These are phyloP conservation scores for Cotesia vestalis DNA, from an alignment of 1,140 invertebrate genomes.

Conservation along the genomic window DNA sequence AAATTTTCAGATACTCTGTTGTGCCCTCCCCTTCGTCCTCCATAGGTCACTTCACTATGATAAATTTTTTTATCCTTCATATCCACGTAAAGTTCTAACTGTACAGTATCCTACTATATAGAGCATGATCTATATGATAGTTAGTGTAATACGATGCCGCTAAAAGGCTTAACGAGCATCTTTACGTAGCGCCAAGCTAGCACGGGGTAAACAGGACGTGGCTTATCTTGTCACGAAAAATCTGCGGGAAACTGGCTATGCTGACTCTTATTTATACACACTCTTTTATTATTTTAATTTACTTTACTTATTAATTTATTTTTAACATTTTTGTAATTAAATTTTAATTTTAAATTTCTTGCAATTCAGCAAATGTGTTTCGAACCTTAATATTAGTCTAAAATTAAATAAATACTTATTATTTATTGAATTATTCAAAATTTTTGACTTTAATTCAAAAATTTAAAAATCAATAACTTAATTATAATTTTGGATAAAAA, in stretches of 20 bases:
- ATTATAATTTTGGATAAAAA: no score
- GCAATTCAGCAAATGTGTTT: background rate
- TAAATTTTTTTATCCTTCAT: background rate
- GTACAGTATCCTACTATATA: background rate
- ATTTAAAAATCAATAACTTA: no score
- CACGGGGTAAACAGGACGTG: constrained; percentile 64
- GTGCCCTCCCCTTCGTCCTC: no score
- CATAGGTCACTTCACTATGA: no score
- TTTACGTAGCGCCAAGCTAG: constrained; percentile 57
- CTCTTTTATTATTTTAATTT: constrained; percentile 16
- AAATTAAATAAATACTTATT: no score
- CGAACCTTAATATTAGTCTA: no score
- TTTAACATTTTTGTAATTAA: no score
- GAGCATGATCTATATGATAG: constrained; percentile 57
- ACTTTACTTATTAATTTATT: constrained; percentile 36
- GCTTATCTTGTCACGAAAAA: constrained; percentile 66
- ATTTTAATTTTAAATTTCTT: no score
- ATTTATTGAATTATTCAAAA: no score
- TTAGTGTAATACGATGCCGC: constrained; percentile 58
- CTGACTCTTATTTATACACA: constrained; percentile 50
- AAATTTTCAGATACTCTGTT: no score
- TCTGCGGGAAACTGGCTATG: constrained; percentile 54
- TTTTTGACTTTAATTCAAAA: no score
- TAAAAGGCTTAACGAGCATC: constrained; percentile 66
- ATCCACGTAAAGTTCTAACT: background rate